phyloP scores from a whole-genome alignment of 2,797 vertebrate genomes.

The Enteromius argenteus region DNA sequence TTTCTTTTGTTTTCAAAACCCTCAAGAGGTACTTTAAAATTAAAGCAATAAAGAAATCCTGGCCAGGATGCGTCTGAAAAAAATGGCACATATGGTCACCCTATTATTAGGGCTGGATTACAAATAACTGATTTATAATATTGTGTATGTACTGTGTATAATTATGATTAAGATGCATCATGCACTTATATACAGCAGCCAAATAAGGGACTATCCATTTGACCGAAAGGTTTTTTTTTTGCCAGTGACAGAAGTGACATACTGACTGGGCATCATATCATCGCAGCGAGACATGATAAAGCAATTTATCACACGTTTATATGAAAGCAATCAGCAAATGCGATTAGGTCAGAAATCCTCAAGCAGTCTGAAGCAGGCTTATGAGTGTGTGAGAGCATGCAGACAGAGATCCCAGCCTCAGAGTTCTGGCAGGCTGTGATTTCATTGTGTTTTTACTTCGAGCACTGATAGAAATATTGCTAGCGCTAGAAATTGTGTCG shows the following conservation, averaged over 20 bases:
- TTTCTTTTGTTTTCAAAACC: too few relatives aligned
- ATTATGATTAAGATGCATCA: not conserved
- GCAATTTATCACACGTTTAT: too few relatives aligned
- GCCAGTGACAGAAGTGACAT: not conserved
- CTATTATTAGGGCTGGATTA: too few relatives aligned
- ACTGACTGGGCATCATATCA: not conserved
- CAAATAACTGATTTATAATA: not conserved
- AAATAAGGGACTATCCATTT: not conserved
- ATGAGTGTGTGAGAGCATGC: not conserved
- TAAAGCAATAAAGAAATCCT: too few relatives aligned
- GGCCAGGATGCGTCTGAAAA: too few relatives aligned
- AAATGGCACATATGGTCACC: too few relatives aligned
- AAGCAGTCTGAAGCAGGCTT: not conserved
- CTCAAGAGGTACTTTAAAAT: too few relatives aligned
- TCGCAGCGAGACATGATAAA: too few relatives aligned
- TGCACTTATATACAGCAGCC: not conserved
- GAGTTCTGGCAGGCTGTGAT: not conserved
- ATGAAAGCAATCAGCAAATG: too few relatives aligned
- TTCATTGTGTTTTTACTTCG: not conserved
- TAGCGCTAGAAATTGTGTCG: not conserved
- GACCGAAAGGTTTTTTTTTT: not conserved
- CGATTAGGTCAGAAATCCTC: too few relatives aligned
- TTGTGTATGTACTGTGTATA: not conserved
- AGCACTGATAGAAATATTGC: not conserved
- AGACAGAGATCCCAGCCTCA: not conserved